A percentile compares a stretch with the other conserved stretches of the same genome.
phyloP scores from a whole-genome alignment of 2,888 invertebrate species.

The Physocephala rufipes region DNA sequence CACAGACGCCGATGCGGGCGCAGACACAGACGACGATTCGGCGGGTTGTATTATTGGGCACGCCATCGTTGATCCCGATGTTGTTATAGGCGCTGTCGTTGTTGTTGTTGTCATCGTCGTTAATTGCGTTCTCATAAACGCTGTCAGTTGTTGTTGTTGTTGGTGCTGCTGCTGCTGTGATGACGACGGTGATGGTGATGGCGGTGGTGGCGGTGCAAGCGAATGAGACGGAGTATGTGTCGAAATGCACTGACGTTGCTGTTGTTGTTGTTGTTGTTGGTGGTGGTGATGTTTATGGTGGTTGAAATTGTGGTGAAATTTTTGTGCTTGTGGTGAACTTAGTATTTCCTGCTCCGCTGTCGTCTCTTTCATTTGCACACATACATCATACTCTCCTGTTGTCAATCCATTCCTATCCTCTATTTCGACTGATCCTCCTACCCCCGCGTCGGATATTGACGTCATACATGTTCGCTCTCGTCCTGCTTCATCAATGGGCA shows the following conservation, averaged over 20 bases:
- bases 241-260: slow-evolving; percentile 15
- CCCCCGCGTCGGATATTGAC: neutral
- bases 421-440: slow-evolving; percentile 16
- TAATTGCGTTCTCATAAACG: too few relatives aligned
- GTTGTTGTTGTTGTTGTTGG: slow-evolving; percentile 10
- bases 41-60: neutral
- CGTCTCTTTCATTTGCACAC: slow-evolving; percentile 39
- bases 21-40: too few relatives aligned
- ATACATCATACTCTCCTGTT: slow-evolving; percentile 41
- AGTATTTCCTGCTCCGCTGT: slow-evolving; percentile 20
- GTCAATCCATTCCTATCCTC: slow-evolving; percentile 25
- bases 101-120: slow-evolving; percentile 29
- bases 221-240: slow-evolving; percentile 17
- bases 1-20: slow-evolving; percentile 37
- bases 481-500: slow-evolving; percentile 2
- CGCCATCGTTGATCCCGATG: too few relatives aligned
- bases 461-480: slow-evolving; percentile 13
- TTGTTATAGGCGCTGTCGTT: slow-evolving; percentile 1
- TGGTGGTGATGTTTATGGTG: neutral
- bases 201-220: slow-evolving; percentile 15
- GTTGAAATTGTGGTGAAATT: neutral
- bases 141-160: slow-evolving; percentile 20
- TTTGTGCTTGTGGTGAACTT: slow-evolving; percentile 12
- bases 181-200: neutral
- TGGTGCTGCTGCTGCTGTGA: neutral